These are phyloP conservation scores for Hedya salicella DNA, from an alignment of 2,888 invertebrate genomes.

Conservation along the genomic window DNA sequence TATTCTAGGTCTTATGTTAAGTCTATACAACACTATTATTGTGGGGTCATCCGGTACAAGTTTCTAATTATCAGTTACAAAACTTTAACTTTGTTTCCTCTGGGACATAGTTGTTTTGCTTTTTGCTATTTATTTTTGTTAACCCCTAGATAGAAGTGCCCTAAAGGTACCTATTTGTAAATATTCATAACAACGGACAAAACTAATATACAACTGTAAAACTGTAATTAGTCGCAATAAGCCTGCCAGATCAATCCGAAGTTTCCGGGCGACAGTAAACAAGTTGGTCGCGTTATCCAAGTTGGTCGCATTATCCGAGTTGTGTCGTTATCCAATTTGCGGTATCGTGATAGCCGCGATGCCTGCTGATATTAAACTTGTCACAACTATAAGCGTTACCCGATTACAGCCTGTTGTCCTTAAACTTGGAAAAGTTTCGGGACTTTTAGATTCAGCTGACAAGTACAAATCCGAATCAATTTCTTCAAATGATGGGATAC, in stretches of 20 bases:
- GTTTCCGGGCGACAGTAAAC: conserved; percentile 21
- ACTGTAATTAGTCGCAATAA: conserved; percentile 5
- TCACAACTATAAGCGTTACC: not conserved
- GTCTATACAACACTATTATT: no score
- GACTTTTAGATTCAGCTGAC: not conserved
- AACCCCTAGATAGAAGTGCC: no score
- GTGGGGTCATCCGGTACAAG: no score
- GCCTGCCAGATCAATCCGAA: conserved; percentile 3
- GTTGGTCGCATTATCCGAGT: conserved; percentile 56
- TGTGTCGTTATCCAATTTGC: conserved; percentile 22
- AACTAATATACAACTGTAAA: conserved; percentile 1
- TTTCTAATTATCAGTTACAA: no score
- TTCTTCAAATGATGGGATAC: no score
- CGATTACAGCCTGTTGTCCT: not conserved
- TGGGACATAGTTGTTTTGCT: no score
- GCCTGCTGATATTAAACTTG: conserved; percentile 1
- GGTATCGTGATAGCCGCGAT: not conserved
- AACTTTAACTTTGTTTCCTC: no score
- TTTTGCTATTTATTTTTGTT: no score
- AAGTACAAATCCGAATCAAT: no score
- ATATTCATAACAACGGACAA: not conserved
- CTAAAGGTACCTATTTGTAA: no score
- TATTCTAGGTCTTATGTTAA: no score
- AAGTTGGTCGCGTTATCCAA: not conserved
- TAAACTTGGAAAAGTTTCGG: not conserved